Conservation (phyloP, 2,797 vertebrate genomes). For the Lophius americanus region DNA sequence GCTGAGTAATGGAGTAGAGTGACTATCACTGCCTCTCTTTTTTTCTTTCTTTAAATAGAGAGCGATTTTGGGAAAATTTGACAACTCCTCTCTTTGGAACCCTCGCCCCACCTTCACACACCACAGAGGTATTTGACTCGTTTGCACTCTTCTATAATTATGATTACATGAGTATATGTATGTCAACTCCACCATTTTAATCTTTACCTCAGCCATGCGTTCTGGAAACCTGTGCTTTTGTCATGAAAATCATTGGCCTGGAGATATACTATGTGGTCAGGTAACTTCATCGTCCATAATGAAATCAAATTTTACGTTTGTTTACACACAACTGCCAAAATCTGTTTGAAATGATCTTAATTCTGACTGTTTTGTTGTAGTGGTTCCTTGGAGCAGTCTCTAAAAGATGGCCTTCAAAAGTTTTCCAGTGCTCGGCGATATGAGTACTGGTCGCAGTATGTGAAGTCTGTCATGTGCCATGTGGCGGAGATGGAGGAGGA, state of each 20-base stretch:
- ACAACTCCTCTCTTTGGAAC: conserved; percentile 92
- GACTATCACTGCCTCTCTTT: not conserved
- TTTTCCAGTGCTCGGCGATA: conserved; percentile 91
- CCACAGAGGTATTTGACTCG: conserved; percentile 87
- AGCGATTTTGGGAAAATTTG: conserved; percentile 96
- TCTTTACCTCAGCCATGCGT: conserved; percentile 86
- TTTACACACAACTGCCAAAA: not conserved
- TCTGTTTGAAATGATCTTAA: not conserved
- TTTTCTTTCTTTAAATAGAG: conserved; percentile 73
- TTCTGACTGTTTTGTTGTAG: conserved; percentile 65
- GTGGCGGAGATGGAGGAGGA: conserved; percentile 88
- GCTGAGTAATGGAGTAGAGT: not conserved
- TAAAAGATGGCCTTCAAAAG: conserved; percentile 90
- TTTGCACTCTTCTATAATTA: not conserved
- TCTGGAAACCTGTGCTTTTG: conserved; percentile 96
- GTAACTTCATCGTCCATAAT: conserved; percentile 71
- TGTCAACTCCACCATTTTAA: conserved; percentile 1
- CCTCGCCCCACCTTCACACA: conserved; percentile 88
- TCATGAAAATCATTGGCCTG: conserved; percentile 97
- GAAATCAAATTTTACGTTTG: too few relatives aligned
- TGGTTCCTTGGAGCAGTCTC: conserved; percentile 91
- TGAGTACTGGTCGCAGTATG: conserved; percentile 95
- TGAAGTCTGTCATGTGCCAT: conserved; percentile 88
- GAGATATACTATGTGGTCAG: conserved; percentile 97
- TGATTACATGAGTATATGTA: not conserved